Base-by-base conservation (phyloP, 53 echinoderm and acorn worm species). In the Antedon mediterranea region DNA sequence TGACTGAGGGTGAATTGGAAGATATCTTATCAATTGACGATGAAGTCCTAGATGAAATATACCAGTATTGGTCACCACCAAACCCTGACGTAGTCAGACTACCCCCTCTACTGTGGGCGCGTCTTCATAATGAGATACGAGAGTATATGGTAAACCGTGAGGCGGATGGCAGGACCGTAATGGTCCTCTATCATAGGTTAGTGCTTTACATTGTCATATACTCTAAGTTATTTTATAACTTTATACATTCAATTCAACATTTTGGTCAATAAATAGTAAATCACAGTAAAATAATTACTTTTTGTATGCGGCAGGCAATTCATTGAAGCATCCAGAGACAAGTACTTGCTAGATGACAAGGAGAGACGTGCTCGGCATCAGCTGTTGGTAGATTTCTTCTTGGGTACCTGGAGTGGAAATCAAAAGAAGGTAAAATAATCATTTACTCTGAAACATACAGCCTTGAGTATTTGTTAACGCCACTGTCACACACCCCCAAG, bases 21-120 rank as follows among this genome's bases (percentile, higher is more conserved):
- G 91, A 95, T 77, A 79, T 95, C 14, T 85, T 95, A 23, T 91
- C 91, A 26, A 72, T 95, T 0, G 95, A 95, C 75, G 95, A 95
- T 81, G 95, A 95, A 34, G 95, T 95, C 29, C 71, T 95, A 73
- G 95, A 95, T 75, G 95, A 95, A 79, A 89, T 95, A 71, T 95
- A 95, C 76, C 95, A 95, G 86, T 95, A 91, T 85, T 92, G 92
- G 89, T 87, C 89, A 6, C 95, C 95, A 4, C 89, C 92, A n/a
- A 92, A 91, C 43, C 87, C 86, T 29, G 75, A 79, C 29, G 85
- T 83, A n/a, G 89, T 95, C 5, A 78, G 92, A 28, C 85, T 92
- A 30, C 95, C 95, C 30, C 85, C 89, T 7, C 89, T 91, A 31
- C 84, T 95, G 29, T 95, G 91, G 95, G 82, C 95, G 29, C 81